Percentiles rank a stretch among this genome's conserved stretches.
Evolutionary conservation across 2,888 invertebrate genomes (phyloP).

Genomic region (Drosophila mayaguana): DNA sequence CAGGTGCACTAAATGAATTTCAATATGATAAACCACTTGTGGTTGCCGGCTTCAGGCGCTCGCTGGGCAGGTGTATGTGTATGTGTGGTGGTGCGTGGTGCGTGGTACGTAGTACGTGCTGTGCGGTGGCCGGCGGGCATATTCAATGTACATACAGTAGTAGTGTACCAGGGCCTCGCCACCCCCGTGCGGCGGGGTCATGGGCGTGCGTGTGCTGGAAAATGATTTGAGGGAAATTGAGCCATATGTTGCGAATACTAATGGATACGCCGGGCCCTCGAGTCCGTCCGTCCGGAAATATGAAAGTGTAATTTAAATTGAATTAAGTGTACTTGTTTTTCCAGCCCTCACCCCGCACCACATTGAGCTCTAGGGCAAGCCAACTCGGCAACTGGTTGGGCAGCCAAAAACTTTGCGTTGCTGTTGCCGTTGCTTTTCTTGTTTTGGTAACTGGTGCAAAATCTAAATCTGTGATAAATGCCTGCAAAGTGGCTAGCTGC

Average conservation of each 20-base stretch:
- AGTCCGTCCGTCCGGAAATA: slow-evolving; percentile 67
- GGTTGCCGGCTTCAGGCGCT: slow-evolving; percentile 57
- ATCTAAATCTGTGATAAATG: slow-evolving; percentile 78
- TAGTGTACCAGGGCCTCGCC: not conserved
- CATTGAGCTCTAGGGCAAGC: not conserved
- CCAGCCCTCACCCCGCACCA: too few relatives aligned
- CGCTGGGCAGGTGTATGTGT: slow-evolving; percentile 8
- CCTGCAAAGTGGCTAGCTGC: slow-evolving; percentile 68
- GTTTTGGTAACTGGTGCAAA: slow-evolving; percentile 52
- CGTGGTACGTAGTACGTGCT: not conserved
- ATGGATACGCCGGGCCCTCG: slow-evolving; percentile 57
- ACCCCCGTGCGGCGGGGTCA: slow-evolving; percentile 9
- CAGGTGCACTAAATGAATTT: slow-evolving; percentile 83
- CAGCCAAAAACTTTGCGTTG: slow-evolving; percentile 17
- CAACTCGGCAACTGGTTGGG: slow-evolving; percentile 10
- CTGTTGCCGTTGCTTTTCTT: slow-evolving; percentile 14
- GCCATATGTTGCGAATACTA: slow-evolving; percentile 83
- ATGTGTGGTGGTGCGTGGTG: not conserved
- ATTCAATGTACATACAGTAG: not conserved
- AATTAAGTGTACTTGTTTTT: slow-evolving; percentile 76
- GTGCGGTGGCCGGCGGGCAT: slow-evolving; percentile 3
- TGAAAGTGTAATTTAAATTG: slow-evolving; percentile 83
- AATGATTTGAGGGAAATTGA: slow-evolving; percentile 80
- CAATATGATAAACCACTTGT: slow-evolving; percentile 82
- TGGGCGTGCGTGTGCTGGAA: slow-evolving; percentile 41